Base-by-base conservation (phyloP, 2,113 vertebrate genomes). In the Sinocyclocheilus anshuiensis region DNA sequence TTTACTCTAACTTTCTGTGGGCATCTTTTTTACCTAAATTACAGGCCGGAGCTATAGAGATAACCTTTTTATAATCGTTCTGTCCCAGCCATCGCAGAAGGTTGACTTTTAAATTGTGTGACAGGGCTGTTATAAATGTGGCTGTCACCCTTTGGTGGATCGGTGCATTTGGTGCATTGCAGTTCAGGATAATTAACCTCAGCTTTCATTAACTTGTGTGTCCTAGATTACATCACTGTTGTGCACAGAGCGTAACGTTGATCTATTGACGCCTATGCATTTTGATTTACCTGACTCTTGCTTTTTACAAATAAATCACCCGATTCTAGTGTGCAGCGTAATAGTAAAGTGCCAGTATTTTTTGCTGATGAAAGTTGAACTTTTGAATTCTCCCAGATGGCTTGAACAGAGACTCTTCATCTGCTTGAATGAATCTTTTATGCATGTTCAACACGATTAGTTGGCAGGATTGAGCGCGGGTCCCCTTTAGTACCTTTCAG, bases 171-270 rank as follows among this genome's bases (percentile, higher is more conserved):
- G 50, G 59, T 67, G 61, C 77, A 80, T 24, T 80, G 77, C 79
- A 81, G 79, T 65, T 67, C 39, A 29, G 39, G 39, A 10, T 81
- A 45, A 63, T 80, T 63, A 42, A 80, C 57, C 77, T 39, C 20
- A n/a, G 55, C 55, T 79, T 57, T 61, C 36, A 24, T 48, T 75
- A 76, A 48, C 72, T n/a, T 24, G 1, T 13, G 20, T 39, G 5
- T 75, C 72, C 72, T 18, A 24, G 72, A 48, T 48, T 45, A 13
- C 8, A 45, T 74, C 71, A 39, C 71, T 74, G 8, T 74, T 74
- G 71, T 36, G 36, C 22, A 75, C 11, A 1, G 6, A 45, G 72
- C 4, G 3, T 24, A 48, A 76, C 39, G 4, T 45, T 76, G 12
- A 48, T 50, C 5, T n/a, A 24, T 45, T 24, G 42, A 76, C 42